These are phyloP conservation scores for Leucopsar rothschildi DNA, from an alignment of 2,113 vertebrate genomes.

Conservation along the genomic window DNA sequence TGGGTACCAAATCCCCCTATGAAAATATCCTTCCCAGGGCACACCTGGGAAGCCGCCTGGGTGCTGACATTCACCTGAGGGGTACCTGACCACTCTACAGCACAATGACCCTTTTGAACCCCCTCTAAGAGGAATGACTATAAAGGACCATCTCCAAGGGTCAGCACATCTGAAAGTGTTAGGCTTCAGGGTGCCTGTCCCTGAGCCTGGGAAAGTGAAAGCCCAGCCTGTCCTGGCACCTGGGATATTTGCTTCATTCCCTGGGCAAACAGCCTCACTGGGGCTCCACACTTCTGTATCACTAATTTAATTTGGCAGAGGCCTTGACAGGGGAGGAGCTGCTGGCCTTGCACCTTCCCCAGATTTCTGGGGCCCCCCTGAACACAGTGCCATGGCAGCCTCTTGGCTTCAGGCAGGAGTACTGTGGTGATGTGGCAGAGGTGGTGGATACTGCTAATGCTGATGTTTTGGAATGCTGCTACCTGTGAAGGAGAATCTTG, in stretches of 20 bases:
- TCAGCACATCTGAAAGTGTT: rapidly evolving
- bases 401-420: not conserved
- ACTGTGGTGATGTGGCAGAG: not conserved
- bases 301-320: not conserved
- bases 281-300: not conserved
- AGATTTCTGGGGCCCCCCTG: not conserved
- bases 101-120: not conserved
- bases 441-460: not conserved
- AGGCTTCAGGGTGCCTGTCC: rapidly evolving
- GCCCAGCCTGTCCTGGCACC: not conserved
- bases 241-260: not conserved
- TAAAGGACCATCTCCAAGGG: not conserved
- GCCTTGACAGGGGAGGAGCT: not conserved
- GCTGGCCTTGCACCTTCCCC: not conserved
- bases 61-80: not conserved
- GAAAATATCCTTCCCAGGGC: not conserved
- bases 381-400: rapidly evolving
- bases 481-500: not conserved
- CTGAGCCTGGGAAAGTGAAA: not conserved
- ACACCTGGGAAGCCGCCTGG: not conserved
- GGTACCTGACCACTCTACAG: not conserved
- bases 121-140: not conserved
- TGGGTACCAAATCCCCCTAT: not conserved
- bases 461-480: not conserved
- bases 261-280: not conserved